These are phyloP conservation scores for Lepidothrix coronata DNA, from an alignment of 2,113 vertebrate species.

Conservation along the genomic window DNA sequence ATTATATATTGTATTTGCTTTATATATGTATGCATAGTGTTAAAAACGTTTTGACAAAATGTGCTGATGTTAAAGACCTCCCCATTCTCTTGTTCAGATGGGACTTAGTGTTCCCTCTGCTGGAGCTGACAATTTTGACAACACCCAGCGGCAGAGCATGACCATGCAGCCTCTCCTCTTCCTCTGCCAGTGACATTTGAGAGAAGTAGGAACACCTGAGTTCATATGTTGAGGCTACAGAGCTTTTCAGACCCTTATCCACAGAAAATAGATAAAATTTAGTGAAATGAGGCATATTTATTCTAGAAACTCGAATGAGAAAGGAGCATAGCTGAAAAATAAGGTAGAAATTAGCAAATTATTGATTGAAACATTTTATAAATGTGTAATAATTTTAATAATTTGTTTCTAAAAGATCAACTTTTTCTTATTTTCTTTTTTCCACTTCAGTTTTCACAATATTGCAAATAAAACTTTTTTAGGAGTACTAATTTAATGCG, in stretches of 20 bases:
- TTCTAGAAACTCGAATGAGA: neutral
- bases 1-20: neutral
- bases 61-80: neutral
- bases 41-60: neutral
- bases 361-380: neutral
- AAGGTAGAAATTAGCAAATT: neutral
- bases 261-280: neutral
- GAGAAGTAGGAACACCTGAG: neutral
- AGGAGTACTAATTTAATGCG: neutral
- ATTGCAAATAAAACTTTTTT: neutral
- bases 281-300: fast-evolving
- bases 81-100: neutral
- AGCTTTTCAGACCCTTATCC: neutral
- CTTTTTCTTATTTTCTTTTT: neutral
- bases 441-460: neutral
- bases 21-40: fast-evolving
- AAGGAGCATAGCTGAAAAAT: neutral
- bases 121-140: neutral
- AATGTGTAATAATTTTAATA: neutral
- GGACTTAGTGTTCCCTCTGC: neutral
- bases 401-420: neutral
- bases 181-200: neutral
- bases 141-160: neutral
- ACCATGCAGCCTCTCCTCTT: neutral
- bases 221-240: neutral